Conservation (phyloP, 64 coral and sea anemone species). For the Cladopsammia gracilis region DNA sequence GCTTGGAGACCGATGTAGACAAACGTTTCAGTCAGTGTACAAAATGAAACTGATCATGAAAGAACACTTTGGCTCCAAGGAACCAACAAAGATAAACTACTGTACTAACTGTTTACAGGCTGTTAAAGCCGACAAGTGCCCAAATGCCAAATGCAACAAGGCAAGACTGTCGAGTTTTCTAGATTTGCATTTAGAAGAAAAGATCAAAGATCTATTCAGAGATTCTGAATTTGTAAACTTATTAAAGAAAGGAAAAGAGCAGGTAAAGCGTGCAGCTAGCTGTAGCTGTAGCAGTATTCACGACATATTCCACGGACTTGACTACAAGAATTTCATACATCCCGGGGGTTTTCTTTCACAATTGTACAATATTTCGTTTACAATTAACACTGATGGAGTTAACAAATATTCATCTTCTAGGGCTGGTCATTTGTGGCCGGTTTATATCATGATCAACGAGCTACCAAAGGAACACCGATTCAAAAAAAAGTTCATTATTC, state of each 20-base stretch:
- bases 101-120: slow-evolving; percentile 64
- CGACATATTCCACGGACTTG: slow-evolving; percentile 60
- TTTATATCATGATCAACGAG: slow-evolving; percentile 52
- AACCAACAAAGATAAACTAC: slow-evolving; percentile 62
- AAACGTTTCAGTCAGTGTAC: slow-evolving; percentile 67
- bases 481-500: slow-evolving; percentile 61
- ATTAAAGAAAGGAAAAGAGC: slow-evolving; percentile 62
- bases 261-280: slow-evolving; percentile 32
- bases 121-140: slow-evolving; percentile 50
- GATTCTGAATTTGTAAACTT: slow-evolving; percentile 49
- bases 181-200: slow-evolving; percentile 57
- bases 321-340: slow-evolving; percentile 63
- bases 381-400: slow-evolving; percentile 69
- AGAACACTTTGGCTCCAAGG: slow-evolving; percentile 47
- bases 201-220: slow-evolving; percentile 51
- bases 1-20: slow-evolving; percentile 49
- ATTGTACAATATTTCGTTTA: slow-evolving; percentile 54
- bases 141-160: slow-evolving; percentile 40
- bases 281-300: slow-evolving; percentile 39
- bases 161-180: slow-evolving; percentile 54
- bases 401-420: slow-evolving; percentile 69
- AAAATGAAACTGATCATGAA: slow-evolving; percentile 76
- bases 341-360: too few relatives aligned
- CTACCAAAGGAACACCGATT: slow-evolving; percentile 60
- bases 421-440: slow-evolving; percentile 66